Conservation (phyloP, 2,113 vertebrate species). For the Sterna hirundo region DNA sequence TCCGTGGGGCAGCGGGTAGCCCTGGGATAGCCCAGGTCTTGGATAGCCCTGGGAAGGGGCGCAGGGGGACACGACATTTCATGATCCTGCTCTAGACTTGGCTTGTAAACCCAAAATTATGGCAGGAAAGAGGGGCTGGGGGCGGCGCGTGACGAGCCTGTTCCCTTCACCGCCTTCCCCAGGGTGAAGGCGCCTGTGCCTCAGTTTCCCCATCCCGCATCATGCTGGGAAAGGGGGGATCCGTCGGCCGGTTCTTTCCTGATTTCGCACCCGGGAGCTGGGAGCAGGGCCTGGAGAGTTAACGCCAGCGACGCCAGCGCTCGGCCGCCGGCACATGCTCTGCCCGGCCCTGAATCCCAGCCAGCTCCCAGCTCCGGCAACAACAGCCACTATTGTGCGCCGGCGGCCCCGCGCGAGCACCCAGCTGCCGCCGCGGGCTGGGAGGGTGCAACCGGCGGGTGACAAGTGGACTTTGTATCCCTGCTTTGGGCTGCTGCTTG, state of each 20-base stretch:
- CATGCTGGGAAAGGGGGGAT: accelerated
- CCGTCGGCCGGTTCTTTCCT: accelerated
- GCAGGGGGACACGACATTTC: accelerated
- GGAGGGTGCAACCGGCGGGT: background rate
- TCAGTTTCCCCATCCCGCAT: accelerated
- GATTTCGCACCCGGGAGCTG: accelerated
- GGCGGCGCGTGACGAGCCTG: accelerated
- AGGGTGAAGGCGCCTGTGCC: background rate
- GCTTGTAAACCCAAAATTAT: accelerated
- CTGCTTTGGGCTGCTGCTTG: background rate
- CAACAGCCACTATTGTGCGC: slow-evolving; percentile 31
- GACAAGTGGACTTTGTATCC: slow-evolving; percentile 56
- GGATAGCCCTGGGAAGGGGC: background rate
- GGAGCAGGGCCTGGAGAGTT: background rate
- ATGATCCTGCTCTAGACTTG: accelerated
- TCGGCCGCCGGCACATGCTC: background rate
- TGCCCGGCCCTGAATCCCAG: slow-evolving; percentile 16
- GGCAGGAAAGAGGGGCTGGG: background rate
- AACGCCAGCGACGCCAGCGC: background rate
- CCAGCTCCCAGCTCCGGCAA: slow-evolving; percentile 26
- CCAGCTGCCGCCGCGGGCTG: background rate
- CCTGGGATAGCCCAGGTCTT: too few relatives aligned
- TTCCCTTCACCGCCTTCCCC: background rate
- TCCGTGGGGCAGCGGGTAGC: background rate
- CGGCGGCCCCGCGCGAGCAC: background rate